phyloP scores from a whole-genome alignment of 1,140 invertebrate species.

The Microplitis mediator region DNA sequence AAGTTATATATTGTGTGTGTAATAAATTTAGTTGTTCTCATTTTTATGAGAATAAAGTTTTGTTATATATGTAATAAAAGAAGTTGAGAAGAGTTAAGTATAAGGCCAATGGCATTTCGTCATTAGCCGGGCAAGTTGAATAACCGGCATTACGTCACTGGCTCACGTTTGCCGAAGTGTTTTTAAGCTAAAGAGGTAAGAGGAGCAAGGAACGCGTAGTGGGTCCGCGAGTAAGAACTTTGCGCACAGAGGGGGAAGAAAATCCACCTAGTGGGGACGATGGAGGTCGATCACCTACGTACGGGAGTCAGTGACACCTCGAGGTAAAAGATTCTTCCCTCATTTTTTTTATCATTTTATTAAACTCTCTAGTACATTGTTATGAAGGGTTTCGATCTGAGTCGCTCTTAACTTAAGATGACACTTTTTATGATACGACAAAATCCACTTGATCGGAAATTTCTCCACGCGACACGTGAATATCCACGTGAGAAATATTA shows the following conservation, averaged over 20 bases:
- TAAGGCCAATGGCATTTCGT: constrained; percentile 56
- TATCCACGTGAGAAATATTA: too few species aligned
- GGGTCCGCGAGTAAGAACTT: constrained; percentile 23
- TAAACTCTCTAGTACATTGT: not conserved
- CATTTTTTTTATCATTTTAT: constrained; percentile 40
- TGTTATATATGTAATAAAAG: not conserved
- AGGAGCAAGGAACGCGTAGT: constrained; percentile 13
- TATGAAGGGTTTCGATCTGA: not conserved
- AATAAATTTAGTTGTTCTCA: too few species aligned
- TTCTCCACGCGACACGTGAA: too few species aligned
- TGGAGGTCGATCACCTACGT: constrained; percentile 64
- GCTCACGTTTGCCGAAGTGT: constrained; percentile 47
- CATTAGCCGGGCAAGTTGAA: constrained; percentile 59
- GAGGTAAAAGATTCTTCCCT: constrained; percentile 42
- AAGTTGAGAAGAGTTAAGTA: constrained; percentile 36
- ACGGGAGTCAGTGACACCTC: constrained; percentile 63
- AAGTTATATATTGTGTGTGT: too few species aligned
- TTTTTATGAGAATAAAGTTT: too few species aligned
- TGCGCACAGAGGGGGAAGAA: constrained; percentile 36
- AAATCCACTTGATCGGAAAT: too few species aligned
- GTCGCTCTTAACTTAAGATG: not conserved
- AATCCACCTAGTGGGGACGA: constrained; percentile 41
- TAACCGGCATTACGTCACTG: constrained; percentile 62
- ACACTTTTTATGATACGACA: not conserved
- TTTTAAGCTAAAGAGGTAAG: not conserved